Conservation (phyloP, 1,140 invertebrate species). For the Lepidotrigona ventralis region DNA sequence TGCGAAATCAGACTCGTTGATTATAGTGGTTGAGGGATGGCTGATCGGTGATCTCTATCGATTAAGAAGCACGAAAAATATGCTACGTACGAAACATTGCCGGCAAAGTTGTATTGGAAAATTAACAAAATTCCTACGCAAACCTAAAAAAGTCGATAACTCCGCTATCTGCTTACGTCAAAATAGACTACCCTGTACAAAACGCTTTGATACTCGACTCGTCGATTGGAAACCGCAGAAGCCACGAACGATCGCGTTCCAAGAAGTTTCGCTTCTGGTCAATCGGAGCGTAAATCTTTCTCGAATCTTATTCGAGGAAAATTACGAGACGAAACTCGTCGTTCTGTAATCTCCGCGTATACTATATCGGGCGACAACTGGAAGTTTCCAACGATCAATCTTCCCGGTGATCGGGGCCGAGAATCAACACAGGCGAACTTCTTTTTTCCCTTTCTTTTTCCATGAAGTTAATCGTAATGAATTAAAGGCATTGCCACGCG, state of each 20-base stretch:
- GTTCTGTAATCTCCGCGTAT: not conserved
- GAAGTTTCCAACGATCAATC: not conserved
- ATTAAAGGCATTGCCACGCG: no score
- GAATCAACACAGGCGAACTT: not conserved
- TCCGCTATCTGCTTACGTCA: not conserved
- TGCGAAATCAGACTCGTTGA: not conserved
- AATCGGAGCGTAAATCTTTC: slow-evolving; percentile 23
- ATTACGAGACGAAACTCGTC: not conserved
- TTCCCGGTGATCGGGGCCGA: not conserved
- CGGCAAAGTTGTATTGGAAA: slow-evolving; percentile 8
- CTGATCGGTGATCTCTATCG: slow-evolving; percentile 10
- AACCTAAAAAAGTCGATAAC: not conserved
- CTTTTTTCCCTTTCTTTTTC: not conserved
- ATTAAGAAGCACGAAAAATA: slow-evolving; percentile 15
- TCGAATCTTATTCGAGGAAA: slow-evolving; percentile 8
- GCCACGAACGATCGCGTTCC: slow-evolving; percentile 5
- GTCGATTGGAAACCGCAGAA: slow-evolving; percentile 44
- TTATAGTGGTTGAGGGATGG: slow-evolving; percentile 26
- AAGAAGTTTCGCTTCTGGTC: slow-evolving; percentile 29
- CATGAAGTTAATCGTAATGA: not conserved
- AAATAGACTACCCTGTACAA: not conserved
- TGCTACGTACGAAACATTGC: not conserved
- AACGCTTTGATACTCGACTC: slow-evolving; percentile 26
- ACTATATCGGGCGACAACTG: not conserved
- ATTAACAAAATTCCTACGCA: slow-evolving; percentile 41